A percentile compares a stretch with the other conserved stretches of the same genome.
phyloP scores from a whole-genome alignment of 2,797 vertebrate genomes.

The Bradypodion pumilum region DNA sequence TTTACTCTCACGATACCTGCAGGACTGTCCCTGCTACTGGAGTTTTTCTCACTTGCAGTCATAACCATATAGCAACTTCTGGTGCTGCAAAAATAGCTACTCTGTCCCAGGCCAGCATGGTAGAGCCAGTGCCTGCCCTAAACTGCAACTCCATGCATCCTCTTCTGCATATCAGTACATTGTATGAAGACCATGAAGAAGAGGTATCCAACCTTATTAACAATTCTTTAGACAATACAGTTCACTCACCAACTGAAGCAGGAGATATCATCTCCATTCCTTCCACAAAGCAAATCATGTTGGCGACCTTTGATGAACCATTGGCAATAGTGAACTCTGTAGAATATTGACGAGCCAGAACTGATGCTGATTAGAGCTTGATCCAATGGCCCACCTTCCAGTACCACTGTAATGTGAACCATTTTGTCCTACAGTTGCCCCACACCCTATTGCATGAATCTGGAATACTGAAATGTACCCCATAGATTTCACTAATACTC shows the following conservation, averaged over 20 bases:
- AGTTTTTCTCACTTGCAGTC: constrained; percentile 74
- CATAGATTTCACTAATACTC: constrained; percentile 40
- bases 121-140: constrained; percentile 72
- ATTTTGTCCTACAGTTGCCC: background rate
- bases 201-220: constrained; percentile 69
- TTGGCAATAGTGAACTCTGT: constrained; percentile 77
- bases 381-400: background rate
- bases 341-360: constrained; percentile 71
- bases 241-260: constrained; percentile 61
- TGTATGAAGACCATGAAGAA: constrained; percentile 79
- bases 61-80: constrained; percentile 69
- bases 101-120: constrained; percentile 67
- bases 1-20: constrained; percentile 73
- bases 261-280: constrained; percentile 77
- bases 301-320: constrained; percentile 79
- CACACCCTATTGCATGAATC: constrained; percentile 63
- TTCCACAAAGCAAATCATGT: constrained; percentile 77
- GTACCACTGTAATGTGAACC: background rate
- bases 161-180: constrained; percentile 78
- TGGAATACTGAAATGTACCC: constrained; percentile 55
- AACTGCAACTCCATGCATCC: constrained; percentile 78
- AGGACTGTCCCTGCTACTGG: constrained; percentile 67
- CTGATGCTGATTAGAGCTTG: background rate
- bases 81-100: constrained; percentile 57
- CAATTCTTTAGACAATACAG: constrained; percentile 64